phyloP scores from a whole-genome alignment of 2,797 vertebrate genomes.

The Tapera naevia region DNA sequence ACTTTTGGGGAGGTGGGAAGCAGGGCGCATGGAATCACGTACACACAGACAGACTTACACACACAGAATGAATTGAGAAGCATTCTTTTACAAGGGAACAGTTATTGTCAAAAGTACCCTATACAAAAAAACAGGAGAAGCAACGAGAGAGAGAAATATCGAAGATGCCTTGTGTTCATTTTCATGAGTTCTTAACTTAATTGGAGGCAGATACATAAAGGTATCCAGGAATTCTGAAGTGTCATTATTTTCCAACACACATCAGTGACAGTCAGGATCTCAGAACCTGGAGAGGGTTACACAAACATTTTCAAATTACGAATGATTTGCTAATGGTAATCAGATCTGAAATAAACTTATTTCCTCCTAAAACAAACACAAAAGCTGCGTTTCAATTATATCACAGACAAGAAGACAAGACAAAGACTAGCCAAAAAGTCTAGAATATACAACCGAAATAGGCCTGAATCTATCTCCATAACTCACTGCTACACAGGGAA shows the following conservation, averaged over 20 bases:
- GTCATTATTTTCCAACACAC: neutral
- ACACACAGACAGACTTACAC: neutral
- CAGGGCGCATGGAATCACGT: neutral
- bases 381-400: neutral
- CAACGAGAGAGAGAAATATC: neutral
- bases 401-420: too few species aligned
- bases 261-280: neutral
- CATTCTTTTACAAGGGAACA: neutral
- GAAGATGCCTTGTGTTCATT: neutral
- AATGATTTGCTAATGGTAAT: neutral
- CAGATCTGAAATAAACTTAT: neutral
- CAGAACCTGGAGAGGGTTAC: neutral
- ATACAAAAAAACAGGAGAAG: neutral
- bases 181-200: neutral
- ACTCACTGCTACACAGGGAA: neutral
- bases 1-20: neutral
- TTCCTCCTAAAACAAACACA: neutral
- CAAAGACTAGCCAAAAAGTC: neutral
- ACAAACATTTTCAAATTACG: neutral
- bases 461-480: neutral
- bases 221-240: neutral
- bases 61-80: neutral
- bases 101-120: neutral
- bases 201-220: neutral
- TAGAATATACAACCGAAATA: neutral